Evolutionary conservation across 2,888 invertebrate genomes (phyloP).

Genomic region (Cyclophora punctaria): DNA sequence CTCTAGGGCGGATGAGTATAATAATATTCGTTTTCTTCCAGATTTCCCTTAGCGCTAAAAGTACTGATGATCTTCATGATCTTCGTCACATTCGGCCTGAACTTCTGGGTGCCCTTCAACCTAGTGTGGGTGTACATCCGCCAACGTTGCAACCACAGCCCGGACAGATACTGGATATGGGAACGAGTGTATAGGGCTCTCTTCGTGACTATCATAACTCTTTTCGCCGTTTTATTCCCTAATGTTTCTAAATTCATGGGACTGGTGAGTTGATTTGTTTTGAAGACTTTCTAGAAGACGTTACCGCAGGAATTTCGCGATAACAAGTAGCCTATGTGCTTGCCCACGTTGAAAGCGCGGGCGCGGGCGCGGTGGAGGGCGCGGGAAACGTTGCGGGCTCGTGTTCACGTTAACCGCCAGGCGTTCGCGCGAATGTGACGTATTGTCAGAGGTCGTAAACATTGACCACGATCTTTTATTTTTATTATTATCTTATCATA

Average conservation of each 20-base stretch:
- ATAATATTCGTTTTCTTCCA: constrained; percentile 15
- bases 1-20: no score
- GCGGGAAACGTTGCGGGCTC: no score
- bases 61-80: constrained; percentile 33
- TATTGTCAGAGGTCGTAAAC: no score
- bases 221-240: constrained; percentile 29
- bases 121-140: constrained; percentile 39
- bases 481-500: no score
- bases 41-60: constrained; percentile 36
- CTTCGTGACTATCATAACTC: constrained; percentile 25
- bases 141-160: constrained; percentile 14
- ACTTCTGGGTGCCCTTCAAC: constrained; percentile 45
- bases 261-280: constrained; percentile 27
- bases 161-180: constrained; percentile 35
- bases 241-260: constrained; percentile 37
- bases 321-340: no score
- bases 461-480: no score
- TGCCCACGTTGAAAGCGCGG: no score
- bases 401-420: no score
- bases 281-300: no score
- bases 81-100: constrained; percentile 35
- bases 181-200: constrained; percentile 36
- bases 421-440: no score
- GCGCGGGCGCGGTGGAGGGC: no score
- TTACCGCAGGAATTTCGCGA: no score